These are phyloP conservation scores for Florisuga fusca DNA, from an alignment of 2,797 vertebrate genomes.

Conservation along the genomic window DNA sequence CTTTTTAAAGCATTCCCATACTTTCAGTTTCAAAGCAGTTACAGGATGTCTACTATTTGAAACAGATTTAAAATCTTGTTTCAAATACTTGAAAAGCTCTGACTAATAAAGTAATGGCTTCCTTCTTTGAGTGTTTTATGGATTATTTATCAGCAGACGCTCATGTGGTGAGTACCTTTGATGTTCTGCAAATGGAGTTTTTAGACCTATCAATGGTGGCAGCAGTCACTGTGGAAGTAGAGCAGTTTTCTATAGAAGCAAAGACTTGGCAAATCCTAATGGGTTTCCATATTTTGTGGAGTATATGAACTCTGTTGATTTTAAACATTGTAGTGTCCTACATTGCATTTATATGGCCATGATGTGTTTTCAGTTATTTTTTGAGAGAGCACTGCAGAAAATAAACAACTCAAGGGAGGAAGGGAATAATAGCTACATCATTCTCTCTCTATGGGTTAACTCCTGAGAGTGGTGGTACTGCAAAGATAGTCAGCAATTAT, in stretches of 20 bases:
- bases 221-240: background rate
- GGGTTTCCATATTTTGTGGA: background rate
- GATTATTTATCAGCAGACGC: background rate
- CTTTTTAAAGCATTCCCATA: background rate
- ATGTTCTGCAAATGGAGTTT: background rate
- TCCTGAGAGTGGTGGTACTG: background rate
- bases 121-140: background rate
- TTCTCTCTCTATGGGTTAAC: background rate
- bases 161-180: background rate
- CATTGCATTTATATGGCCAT: background rate
- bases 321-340: background rate
- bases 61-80: background rate
- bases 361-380: background rate
- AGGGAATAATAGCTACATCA: background rate
- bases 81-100: background rate
- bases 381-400: background rate
- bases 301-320: background rate
- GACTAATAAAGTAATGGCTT: background rate
- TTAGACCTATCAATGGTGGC: background rate
- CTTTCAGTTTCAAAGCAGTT: background rate
- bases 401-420: background rate
- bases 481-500: background rate
- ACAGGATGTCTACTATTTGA: background rate
- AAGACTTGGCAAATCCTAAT: background rate
- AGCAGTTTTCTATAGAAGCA: background rate